phyloP scores from a whole-genome alignment of 2,113 vertebrate species.

The Rousettus leschenaultii region DNA sequence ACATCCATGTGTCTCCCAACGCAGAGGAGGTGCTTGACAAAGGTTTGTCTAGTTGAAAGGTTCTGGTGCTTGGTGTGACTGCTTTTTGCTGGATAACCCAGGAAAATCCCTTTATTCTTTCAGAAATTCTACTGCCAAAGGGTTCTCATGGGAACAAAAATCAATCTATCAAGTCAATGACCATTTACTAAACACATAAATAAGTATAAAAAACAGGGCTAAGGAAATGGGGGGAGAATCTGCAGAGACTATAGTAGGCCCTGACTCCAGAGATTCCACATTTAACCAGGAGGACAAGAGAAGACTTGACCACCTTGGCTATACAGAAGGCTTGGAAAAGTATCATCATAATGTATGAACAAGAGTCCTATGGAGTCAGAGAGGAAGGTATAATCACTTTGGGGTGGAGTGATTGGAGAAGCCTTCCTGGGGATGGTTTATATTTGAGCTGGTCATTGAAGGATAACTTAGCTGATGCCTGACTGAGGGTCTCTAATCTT shows the following conservation, averaged over 20 bases:
- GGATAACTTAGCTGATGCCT: not conserved
- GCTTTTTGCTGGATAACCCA: not conserved
- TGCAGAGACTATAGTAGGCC: not conserved
- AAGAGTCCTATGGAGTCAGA: not conserved
- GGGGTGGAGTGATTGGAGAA: not conserved
- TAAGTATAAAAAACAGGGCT: not conserved
- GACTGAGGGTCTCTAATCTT: not conserved
- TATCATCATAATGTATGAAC: too few species aligned
- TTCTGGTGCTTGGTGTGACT: not conserved
- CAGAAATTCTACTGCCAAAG: not conserved
- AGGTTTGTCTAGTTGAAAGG: not conserved
- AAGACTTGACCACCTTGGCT: not conserved
- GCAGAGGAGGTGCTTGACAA: not conserved
- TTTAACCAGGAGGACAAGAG: not conserved
- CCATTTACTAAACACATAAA: not conserved
- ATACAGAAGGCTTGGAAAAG: not conserved
- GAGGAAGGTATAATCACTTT: not conserved
- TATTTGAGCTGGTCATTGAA: not conserved
- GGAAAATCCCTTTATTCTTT: not conserved
- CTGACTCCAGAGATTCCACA: not conserved
- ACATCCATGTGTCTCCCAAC: accelerated
- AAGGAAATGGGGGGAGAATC: not conserved
- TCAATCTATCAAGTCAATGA: not conserved
- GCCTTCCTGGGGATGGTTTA: not conserved
- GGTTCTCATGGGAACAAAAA: not conserved